Evolutionary conservation across 2,888 invertebrate species (phyloP), one percentile per base, ranked within the genome.

Genomic region (Ophion obscuratus): DNA sequence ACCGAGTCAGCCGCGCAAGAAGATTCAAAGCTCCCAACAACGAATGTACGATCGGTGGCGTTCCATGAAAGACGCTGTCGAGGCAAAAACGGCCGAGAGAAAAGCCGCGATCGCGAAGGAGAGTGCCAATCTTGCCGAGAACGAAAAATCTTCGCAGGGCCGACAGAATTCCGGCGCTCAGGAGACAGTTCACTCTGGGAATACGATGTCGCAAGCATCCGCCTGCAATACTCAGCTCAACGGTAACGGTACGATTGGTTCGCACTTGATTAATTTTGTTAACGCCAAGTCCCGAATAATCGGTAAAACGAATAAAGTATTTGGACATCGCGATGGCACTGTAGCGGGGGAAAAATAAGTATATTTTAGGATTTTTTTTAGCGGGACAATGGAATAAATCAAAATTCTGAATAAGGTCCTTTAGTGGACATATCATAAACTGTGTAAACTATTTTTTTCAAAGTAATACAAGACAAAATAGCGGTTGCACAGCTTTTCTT

Each of bases 11-110:
- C 91, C 91, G 5, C 76, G 84, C 5, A 93, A 92, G 73, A 92
- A 89, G 53, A 70, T 88, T 0, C 83, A 85, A 24, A 92, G 90
- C 89, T 92, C 94, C 1, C 94, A 93, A 40, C 92, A 92, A 74
- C 90, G 88, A 73, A 91, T 94, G 92, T 93, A 93, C 31, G 94
- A 94, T 64, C 90, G 94, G 31, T 94, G 94, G 94, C 90, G 92
- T 73, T 81, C 91, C 59, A 91, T 92, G 90, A 92, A 88, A 82
- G 91, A 93, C 83, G 89, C 89, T 2, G 91, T 91, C 1, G 90
- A 91, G 0, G 91, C 91, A 67, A 93, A 92, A 85, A 87, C 90
- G 2, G 90, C 91, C 9, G 89, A 89, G 81, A 87, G 87, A 82
- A 76, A 87, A 61, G 82, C 27, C 62, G 53, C 62, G 4, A 36